Percentiles rank a stretch among this genome's conserved stretches.
Evolutionary conservation across 2,888 invertebrate genomes (phyloP).

Genomic region (Nesidiocoris tenuis): DNA sequence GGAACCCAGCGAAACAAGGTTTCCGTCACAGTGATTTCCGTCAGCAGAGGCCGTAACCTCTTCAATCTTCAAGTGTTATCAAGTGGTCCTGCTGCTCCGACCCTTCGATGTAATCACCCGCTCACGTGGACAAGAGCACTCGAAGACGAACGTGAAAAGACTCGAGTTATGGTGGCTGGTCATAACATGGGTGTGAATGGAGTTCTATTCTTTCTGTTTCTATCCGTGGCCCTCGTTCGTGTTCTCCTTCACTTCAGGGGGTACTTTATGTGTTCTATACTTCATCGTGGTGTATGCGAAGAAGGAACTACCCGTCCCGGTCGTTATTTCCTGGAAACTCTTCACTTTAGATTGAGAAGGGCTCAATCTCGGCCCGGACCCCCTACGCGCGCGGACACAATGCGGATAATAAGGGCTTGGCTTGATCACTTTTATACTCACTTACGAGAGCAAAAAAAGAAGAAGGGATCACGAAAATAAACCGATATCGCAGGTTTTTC

Average conservation of each 20-base stretch:
- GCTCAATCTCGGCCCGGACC: neutral
- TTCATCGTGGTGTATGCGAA: neutral
- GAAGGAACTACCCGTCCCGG: neutral
- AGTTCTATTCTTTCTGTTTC: neutral
- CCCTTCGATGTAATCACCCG: slow-evolving; percentile 34
- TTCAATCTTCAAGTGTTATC: slow-evolving; percentile 34
- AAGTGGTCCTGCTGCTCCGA: neutral
- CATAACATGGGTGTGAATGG: neutral
- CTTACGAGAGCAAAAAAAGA: too few species aligned
- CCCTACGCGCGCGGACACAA: neutral
- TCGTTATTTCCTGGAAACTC: neutral
- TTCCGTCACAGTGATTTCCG: slow-evolving; percentile 25
- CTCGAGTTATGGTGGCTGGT: neutral
- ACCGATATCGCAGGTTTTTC: too few species aligned
- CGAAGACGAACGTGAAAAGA: neutral
- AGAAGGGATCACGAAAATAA: too few species aligned
- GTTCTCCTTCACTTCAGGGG: neutral
- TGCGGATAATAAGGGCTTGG: neutral
- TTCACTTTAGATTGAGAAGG: neutral
- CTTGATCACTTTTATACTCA: too few species aligned
- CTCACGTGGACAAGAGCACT: slow-evolving; percentile 37
- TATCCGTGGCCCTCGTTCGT: neutral
- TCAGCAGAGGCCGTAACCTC: slow-evolving; percentile 25
- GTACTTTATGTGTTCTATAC: neutral
- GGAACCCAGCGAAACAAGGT: too few species aligned